Evolutionary conservation across 2,113 vertebrate genomes (phyloP).

Genomic region (Thinocorus orbignyianus): DNA sequence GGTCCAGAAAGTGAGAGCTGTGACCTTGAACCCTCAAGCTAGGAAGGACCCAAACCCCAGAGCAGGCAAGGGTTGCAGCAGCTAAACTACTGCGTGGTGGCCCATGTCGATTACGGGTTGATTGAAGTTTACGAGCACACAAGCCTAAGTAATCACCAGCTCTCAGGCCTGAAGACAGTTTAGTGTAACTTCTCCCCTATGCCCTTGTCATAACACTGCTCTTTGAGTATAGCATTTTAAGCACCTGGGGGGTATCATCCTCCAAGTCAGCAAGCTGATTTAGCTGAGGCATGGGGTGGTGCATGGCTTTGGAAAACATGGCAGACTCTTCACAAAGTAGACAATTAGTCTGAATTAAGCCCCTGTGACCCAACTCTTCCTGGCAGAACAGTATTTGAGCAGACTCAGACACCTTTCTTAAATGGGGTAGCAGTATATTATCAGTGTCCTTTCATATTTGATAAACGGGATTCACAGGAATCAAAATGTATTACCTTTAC

Average conservation of each 20-base stretch:
- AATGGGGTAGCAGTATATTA: neutral
- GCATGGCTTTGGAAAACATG: neutral
- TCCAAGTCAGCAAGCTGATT: neutral
- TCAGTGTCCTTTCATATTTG: neutral
- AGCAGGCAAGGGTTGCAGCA: neutral
- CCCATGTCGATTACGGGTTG: accelerated
- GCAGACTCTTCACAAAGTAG: neutral
- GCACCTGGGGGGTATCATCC: neutral
- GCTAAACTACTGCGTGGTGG: neutral
- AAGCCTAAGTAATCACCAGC: neutral
- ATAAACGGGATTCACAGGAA: neutral
- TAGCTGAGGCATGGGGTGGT: neutral
- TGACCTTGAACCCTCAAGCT: neutral
- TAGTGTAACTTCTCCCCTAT: neutral
- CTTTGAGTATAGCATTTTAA: neutral
- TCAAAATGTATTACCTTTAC: neutral
- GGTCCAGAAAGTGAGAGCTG: neutral
- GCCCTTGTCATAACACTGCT: neutral
- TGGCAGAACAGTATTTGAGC: neutral
- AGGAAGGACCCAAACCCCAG: neutral
- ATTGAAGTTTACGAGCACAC: neutral
- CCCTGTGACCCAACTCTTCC: neutral
- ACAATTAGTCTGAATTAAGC: neutral
- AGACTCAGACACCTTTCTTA: neutral
- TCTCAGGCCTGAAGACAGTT: neutral